A percentile compares a stretch with the other conserved stretches of the same genome.
phyloP scores from a whole-genome alignment of 2,797 vertebrate species.

The Myotis planiceps region DNA sequence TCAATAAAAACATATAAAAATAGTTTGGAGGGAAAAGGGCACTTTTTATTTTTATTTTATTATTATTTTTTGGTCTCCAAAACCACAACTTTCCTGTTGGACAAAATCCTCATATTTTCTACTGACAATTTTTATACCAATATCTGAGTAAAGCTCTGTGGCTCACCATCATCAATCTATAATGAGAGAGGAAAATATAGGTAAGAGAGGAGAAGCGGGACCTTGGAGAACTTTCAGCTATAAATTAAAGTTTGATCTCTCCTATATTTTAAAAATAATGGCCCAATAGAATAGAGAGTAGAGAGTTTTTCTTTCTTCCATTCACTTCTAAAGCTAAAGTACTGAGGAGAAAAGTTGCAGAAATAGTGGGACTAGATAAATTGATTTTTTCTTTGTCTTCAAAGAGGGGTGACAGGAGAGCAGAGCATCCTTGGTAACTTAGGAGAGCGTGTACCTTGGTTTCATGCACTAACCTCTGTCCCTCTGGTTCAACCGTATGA shows the following conservation, averaged over 20 bases:
- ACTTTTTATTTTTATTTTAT: neutral
- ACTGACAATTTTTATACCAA: neutral
- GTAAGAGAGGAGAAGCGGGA: constrained; percentile 14
- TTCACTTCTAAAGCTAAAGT: constrained; percentile 1
- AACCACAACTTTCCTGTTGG: neutral
- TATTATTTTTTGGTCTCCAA: neutral
- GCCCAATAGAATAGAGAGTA: neutral
- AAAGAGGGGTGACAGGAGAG: neutral
- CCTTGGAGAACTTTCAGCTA: neutral
- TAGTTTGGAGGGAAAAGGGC: neutral
- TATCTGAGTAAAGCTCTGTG: neutral
- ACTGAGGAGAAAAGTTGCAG: neutral
- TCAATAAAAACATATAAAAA: neutral
- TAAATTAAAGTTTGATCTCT: constrained; percentile 34
- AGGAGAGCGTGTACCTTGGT: neutral
- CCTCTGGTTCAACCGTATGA: neutral
- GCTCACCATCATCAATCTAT: constrained; percentile 11
- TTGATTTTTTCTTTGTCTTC: constrained; percentile 25
- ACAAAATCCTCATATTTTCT: constrained; percentile 25
- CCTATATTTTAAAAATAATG: constrained; percentile 59
- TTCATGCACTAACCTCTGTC: neutral
- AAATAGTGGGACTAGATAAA: neutral
- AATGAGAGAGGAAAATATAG: constrained; percentile 32
- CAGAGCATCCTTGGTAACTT: neutral
- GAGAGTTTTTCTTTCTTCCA: neutral